Percentiles rank a stretch among this genome's conserved stretches.
phyloP scores from a whole-genome alignment of 2,113 vertebrate genomes.

The Rhipidura dahli region DNA sequence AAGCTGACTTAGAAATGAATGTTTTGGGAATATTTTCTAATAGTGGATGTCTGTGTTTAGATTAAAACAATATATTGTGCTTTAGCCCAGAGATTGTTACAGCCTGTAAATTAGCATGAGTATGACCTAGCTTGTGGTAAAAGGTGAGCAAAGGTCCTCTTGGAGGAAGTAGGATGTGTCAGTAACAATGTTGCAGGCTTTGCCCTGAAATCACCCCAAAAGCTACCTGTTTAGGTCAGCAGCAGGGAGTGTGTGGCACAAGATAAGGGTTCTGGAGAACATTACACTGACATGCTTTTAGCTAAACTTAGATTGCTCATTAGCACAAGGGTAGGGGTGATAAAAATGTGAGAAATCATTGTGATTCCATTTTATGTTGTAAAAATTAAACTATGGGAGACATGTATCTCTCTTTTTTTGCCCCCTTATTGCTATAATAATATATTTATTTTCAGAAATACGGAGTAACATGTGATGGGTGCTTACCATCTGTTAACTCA shows the following conservation, averaged over 20 bases:
- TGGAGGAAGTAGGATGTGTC: neutral
- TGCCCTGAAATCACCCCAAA: neutral
- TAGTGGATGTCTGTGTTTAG: neutral
- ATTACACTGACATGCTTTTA: neutral
- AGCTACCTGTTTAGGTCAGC: neutral
- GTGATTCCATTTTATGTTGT: neutral
- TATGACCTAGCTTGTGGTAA: neutral
- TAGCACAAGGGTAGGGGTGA: neutral
- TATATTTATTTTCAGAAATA: neutral
- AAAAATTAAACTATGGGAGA: neutral
- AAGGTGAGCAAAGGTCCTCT: neutral
- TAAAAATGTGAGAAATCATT: neutral
- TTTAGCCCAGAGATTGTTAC: neutral
- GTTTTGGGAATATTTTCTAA: neutral
- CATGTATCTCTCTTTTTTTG: accelerated
- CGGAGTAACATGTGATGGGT: accelerated
- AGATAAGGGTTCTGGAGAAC: neutral
- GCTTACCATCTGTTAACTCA: neutral
- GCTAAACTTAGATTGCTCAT: neutral
- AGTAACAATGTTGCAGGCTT: neutral
- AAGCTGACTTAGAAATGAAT: neutral
- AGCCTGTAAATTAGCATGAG: neutral
- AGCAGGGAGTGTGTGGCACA: neutral
- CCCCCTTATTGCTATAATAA: neutral
- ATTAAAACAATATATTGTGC: neutral